A percentile compares a stretch with the other conserved stretches of the same genome.
phyloP scores from a whole-genome alignment of 1,140 invertebrate species.

The Ctenoplectra terminalis region DNA sequence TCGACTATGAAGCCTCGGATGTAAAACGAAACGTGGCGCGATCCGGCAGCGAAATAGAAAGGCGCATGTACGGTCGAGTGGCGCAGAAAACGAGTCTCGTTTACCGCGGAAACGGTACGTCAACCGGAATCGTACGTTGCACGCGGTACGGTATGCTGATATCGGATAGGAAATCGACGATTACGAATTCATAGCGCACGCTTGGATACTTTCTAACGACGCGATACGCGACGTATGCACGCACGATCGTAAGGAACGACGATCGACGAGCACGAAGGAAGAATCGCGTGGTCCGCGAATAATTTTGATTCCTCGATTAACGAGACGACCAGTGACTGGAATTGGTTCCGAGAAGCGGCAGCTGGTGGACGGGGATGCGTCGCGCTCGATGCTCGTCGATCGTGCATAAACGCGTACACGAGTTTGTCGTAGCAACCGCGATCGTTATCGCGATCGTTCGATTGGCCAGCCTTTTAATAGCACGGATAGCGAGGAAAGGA shows the following conservation, averaged over 20 bases:
- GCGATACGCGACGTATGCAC: not conserved
- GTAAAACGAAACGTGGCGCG: too few relatives aligned
- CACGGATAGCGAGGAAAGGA: not conserved
- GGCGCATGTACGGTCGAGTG: slow-evolving; percentile 33
- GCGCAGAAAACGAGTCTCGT: slow-evolving; percentile 45
- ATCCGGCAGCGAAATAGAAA: slow-evolving; percentile 30
- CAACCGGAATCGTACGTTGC: slow-evolving; percentile 34
- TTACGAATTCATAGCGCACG: slow-evolving; percentile 24
- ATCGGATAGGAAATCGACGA: slow-evolving; percentile 36
- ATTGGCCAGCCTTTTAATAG: not conserved
- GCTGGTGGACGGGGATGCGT: slow-evolving; percentile 25
- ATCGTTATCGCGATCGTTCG: slow-evolving; percentile 23
- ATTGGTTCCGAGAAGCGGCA: slow-evolving; percentile 43
- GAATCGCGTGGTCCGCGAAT: not conserved
- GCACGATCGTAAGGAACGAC: not conserved
- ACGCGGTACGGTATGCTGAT: slow-evolving; percentile 26
- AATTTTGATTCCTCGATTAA: slow-evolving; percentile 25
- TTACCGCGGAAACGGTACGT: slow-evolving; percentile 34
- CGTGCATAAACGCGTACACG: slow-evolving; percentile 11
- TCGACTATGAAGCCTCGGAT: too few relatives aligned
- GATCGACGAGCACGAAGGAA: not conserved
- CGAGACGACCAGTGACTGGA: slow-evolving; percentile 5
- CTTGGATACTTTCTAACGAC: slow-evolving; percentile 27
- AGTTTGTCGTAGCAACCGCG: slow-evolving; percentile 18
- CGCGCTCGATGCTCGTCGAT: slow-evolving; percentile 4